These are phyloP conservation scores for Ridgeia piscesae DNA, from an alignment of 1,140 invertebrate species.

Conservation along the genomic window DNA sequence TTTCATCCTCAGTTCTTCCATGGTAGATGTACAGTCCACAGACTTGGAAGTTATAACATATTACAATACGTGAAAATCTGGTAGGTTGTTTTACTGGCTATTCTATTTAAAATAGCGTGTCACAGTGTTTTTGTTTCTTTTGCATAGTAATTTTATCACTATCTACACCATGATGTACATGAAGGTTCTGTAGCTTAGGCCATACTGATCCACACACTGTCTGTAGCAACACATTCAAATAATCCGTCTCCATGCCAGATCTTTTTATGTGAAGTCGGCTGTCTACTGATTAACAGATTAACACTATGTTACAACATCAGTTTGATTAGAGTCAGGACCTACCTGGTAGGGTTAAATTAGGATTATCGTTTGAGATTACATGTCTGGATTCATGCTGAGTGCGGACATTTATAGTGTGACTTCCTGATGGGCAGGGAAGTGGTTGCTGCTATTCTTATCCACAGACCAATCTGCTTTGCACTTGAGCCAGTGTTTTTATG, in stretches of 20 bases:
- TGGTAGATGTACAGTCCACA: too few species aligned
- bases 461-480: not conserved
- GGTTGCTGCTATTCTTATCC: too few species aligned
- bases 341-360: not conserved
- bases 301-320: not conserved
- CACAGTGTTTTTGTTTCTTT: too few species aligned
- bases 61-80: not conserved
- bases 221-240: not conserved
- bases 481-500: too few species aligned
- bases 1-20: too few species aligned
- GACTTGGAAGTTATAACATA: not conserved
- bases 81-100: too few species aligned
- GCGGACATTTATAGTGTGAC: not conserved
- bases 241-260: not conserved
- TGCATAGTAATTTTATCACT: too few species aligned
- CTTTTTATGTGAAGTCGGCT: not conserved
- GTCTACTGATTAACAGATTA: not conserved
- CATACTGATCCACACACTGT: not conserved
- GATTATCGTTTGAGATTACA: not conserved
- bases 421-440: not conserved
- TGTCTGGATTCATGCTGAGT: not conserved
- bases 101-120: too few species aligned
- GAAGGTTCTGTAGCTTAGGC: too few species aligned
- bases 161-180: too few species aligned
- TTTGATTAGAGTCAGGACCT: not conserved